Conservation (phyloP, 2,113 vertebrate species). For the Crotalus viridis region DNA sequence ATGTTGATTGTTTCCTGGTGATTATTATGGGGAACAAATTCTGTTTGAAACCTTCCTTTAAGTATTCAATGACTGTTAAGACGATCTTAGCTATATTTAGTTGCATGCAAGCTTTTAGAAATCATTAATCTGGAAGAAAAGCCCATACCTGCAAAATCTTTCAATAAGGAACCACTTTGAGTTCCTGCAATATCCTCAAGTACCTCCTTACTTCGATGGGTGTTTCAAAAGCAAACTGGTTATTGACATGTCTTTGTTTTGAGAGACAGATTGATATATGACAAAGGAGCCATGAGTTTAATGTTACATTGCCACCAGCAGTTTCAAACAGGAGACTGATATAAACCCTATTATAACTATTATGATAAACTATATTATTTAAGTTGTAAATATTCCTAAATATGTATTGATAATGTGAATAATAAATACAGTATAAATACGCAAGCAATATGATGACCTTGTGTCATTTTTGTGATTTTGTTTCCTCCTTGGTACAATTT, state of each 20-base stretch:
- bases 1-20: neutral
- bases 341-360: neutral
- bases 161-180: neutral
- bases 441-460: neutral
- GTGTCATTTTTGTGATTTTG: neutral
- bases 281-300: neutral
- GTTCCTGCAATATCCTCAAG: neutral
- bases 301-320: neutral
- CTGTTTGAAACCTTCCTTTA: neutral
- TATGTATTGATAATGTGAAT: neutral
- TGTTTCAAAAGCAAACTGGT: neutral
- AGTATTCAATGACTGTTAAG: neutral
- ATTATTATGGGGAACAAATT: neutral
- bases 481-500: neutral
- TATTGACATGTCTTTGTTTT: neutral
- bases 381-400: neutral
- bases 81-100: neutral
- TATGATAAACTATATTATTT: neutral
- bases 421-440: neutral
- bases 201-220: neutral
- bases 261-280: neutral
- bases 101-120: neutral
- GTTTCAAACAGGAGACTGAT: neutral
- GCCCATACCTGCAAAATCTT: neutral
- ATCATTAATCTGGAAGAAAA: neutral